Conservation (phyloP, 2,797 vertebrate genomes). For the Eidolon dupreanum region DNA sequence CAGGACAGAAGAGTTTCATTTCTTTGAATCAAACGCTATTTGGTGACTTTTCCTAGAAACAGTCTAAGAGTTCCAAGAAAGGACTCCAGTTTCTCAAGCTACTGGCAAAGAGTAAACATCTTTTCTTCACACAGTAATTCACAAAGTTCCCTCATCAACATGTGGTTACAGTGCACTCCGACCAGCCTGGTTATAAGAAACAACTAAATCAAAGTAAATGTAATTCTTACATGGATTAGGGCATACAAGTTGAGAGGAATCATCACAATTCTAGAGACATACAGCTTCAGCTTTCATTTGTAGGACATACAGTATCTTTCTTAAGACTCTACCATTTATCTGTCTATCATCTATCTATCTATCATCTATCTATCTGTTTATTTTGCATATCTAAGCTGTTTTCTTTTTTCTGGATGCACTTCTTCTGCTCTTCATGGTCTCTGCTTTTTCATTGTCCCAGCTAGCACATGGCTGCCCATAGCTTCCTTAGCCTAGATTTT, state of each 20-base stretch:
- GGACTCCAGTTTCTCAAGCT: constrained; percentile 7
- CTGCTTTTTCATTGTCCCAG: not conserved
- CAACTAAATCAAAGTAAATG: not conserved
- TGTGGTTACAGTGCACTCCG: not conserved
- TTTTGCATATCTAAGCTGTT: not conserved
- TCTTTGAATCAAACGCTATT: constrained; percentile 42
- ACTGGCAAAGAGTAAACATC: not conserved
- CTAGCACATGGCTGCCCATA: not conserved
- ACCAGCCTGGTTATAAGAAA: constrained; percentile 7
- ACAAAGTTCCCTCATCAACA: not conserved
- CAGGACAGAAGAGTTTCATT: constrained; percentile 33
- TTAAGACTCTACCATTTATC: not conserved
- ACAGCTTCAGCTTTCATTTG: not conserved
- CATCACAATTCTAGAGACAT: not conserved
- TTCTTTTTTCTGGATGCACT: not conserved
- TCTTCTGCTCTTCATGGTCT: not conserved
- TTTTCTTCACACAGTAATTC: constrained; percentile 21
- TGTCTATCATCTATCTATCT: no score
- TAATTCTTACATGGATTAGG: not conserved
- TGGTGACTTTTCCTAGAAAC: constrained; percentile 50
- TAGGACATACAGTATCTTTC: not conserved
- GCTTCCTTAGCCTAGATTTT: not conserved
- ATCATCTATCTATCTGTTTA: not conserved
- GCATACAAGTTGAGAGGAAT: not conserved
- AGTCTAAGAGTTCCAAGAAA: not conserved